These are phyloP conservation scores for Adoxophyes honmai DNA, from an alignment of 1,140 invertebrate species.

Conservation along the genomic window DNA sequence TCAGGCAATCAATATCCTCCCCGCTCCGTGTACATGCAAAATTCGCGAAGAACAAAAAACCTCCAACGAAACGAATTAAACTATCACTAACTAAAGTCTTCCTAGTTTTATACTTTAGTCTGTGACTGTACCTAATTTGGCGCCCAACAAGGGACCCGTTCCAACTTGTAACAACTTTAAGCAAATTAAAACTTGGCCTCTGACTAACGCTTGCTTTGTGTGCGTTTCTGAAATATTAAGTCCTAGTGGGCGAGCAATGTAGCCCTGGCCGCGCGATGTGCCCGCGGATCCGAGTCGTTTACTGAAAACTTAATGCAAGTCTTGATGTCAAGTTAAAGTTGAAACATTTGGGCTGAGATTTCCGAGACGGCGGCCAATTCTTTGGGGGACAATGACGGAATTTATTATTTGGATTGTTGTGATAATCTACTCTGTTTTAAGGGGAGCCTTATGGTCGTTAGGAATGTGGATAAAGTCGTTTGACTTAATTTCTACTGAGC, in stretches of 20 bases:
- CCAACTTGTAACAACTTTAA: constrained; percentile 74
- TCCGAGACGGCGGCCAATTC: neutral
- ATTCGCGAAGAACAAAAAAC: constrained; percentile 35
- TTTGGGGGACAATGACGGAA: constrained; percentile 1
- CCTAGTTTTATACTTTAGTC: constrained; percentile 40
- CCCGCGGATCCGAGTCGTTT: neutral
- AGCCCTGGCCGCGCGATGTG: neutral
- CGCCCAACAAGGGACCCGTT: constrained; percentile 67
- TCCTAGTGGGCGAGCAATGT: constrained; percentile 50
- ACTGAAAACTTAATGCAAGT: neutral
- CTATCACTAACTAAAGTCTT: constrained; percentile 58
- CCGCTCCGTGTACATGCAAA: constrained; percentile 26
- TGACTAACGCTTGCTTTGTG: constrained; percentile 69
- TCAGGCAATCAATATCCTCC: too few species aligned
- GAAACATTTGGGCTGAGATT: neutral
- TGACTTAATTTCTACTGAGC: too few species aligned
- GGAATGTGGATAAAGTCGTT: too few species aligned
- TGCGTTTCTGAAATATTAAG: constrained; percentile 71
- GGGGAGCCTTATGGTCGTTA: too few species aligned
- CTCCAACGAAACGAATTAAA: constrained; percentile 59
- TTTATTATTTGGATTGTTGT: too few species aligned
- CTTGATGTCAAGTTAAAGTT: neutral
- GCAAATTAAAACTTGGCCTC: constrained; percentile 72
- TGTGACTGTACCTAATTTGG: constrained; percentile 68
- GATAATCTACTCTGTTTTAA: too few species aligned